A percentile compares a stretch with the other conserved stretches of the same genome.
Evolutionary conservation across 2,888 invertebrate species (phyloP).

Genomic region (Cheilosia grossa): DNA sequence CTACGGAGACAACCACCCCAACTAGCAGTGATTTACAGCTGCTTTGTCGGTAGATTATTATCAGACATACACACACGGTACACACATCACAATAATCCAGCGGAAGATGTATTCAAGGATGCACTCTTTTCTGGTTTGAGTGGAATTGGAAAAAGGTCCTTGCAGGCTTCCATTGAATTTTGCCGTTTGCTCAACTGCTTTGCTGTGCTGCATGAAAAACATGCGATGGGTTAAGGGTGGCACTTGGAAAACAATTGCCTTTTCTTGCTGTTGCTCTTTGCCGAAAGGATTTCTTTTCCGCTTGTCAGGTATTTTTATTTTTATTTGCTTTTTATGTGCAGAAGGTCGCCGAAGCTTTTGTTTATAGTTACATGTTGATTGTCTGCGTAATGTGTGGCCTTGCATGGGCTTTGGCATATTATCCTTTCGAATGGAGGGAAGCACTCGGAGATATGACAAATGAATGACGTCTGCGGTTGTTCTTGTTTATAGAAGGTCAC

Average conservation of each 20-base stretch:
- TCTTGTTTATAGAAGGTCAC: no score
- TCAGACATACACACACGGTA: neutral
- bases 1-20: neutral
- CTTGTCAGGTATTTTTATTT: no score
- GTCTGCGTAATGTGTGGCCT: no score
- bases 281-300: neutral
- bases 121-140: neutral
- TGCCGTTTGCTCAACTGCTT: neutral
- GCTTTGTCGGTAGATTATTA: slow-evolving; percentile 24
- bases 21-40: slow-evolving; percentile 31
- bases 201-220: neutral
- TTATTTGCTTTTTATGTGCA: no score
- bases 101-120: neutral
- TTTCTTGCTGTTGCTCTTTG: neutral
- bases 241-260: neutral
- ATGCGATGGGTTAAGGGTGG: neutral
- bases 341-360: no score
- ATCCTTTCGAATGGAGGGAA: no score
- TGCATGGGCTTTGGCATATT: no score
- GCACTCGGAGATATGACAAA: no score
- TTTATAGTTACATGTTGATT: no score
- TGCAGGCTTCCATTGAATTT: slow-evolving; percentile 11
- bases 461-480: no score
- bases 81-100: neutral
- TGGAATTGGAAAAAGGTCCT: neutral